These are phyloP conservation scores for Alouatta palliata DNA, from an alignment of 2,113 vertebrate genomes.

Conservation along the genomic window DNA sequence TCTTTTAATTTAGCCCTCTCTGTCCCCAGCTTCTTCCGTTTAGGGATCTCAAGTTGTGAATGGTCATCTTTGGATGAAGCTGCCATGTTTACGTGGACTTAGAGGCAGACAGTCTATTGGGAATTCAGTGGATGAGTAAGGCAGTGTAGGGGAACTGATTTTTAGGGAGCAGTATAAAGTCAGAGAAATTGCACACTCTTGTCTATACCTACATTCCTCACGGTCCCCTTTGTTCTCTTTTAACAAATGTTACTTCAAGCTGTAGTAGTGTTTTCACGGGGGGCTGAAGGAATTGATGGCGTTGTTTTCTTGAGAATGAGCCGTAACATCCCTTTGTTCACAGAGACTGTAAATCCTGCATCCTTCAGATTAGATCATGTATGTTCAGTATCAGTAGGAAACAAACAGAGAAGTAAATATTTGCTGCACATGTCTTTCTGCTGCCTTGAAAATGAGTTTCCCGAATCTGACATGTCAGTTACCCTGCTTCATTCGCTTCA, in stretches of 20 bases:
- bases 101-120: slow-evolving; percentile 43
- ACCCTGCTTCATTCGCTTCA: background rate
- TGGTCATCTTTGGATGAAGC: background rate
- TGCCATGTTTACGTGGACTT: background rate
- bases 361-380: slow-evolving; percentile 66
- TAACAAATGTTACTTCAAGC: background rate
- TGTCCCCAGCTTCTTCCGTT: no score
- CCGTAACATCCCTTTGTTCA: slow-evolving; percentile 47
- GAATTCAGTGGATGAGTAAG: background rate
- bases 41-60: background rate
- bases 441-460: slow-evolving; percentile 75
- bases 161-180: slow-evolving; percentile 48
- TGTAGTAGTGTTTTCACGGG: slow-evolving; percentile 22
- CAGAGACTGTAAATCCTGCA: slow-evolving; percentile 55
- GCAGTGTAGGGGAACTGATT: background rate
- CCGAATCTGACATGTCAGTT: slow-evolving; percentile 22
- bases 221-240: slow-evolving; percentile 20
- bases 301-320: slow-evolving; percentile 31
- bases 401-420: slow-evolving; percentile 78
- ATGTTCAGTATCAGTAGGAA: slow-evolving; percentile 52
- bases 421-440: slow-evolving; percentile 70
- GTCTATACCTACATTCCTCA: slow-evolving; percentile 31
- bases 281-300: background rate
- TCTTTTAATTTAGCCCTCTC: background rate
- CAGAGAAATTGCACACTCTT: slow-evolving; percentile 17